Evolutionary conservation across 2,113 vertebrate genomes (phyloP), one percentile per base, ranked within the genome.

Genomic region (Oncorhynchus masou): DNA sequence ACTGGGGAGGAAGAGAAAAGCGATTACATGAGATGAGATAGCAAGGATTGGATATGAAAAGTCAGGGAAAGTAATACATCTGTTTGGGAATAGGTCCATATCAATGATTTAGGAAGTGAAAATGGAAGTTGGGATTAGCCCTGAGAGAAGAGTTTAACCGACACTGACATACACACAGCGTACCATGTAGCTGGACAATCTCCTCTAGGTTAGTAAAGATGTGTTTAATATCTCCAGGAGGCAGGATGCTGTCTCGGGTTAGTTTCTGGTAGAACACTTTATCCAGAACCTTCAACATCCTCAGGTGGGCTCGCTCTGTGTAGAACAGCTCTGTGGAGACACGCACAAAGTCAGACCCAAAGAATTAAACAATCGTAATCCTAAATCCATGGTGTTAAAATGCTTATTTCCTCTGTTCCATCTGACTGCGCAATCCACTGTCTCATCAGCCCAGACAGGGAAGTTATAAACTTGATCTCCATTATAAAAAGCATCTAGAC

Each of bases 171-270:
- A 19, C 51, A 54, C 13, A 19, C 51, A 54, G 69, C 89, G 91
- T 94, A 99, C 97, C 92, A 0, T 99, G 98, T 80, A 99, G 94
- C 62, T 96, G 95, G 48, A 98, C 94, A 83, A 99, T 97, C 70
- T 99, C 97, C 80, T 98, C 97, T 69, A 99, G 91, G 84, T 99
- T 99, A 6, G 93, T 94, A 76, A 99, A 99, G 88, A 99, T 97
- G 83, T 94, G 95, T 71, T 91, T 87, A 65, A 97, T 87, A 76
- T 99, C 98, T 2, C 94, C 92, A 2, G 93, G 88, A 15, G 91
- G 94, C 12, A 99, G 85, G 87, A 97, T 92, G 29, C 92, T 87
- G 8, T 99, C 95, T 79, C 94, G 90, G 83, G 85, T 95, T 72
- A 98, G 91, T 73, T 95, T 94, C 88, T 98, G 96, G 86, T 96